phyloP scores from a whole-genome alignment of 2,888 invertebrate species.

The Dermolepida albohirtum region DNA sequence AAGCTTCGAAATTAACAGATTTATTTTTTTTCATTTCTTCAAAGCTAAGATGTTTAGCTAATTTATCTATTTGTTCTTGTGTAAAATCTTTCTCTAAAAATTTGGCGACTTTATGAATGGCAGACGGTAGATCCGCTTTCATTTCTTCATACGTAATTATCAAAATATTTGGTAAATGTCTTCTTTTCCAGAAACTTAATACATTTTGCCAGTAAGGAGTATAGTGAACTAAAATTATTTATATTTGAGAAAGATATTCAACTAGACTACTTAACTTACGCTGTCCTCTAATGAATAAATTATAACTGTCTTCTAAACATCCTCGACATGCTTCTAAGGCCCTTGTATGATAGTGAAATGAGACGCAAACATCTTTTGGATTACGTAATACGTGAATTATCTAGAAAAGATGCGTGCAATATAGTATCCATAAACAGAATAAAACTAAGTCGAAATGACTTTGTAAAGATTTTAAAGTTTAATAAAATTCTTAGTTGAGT shows the following conservation, averaged over 20 bases:
- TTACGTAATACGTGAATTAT: constrained; percentile 48
- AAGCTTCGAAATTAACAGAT: constrained; percentile 63
- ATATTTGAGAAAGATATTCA: background rate
- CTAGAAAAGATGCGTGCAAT: constrained; percentile 41
- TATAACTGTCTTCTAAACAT: constrained; percentile 27
- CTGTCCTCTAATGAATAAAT: constrained; percentile 63
- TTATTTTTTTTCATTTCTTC: constrained; percentile 67
- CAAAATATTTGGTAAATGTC: constrained; percentile 34
- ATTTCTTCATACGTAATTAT: constrained; percentile 44
- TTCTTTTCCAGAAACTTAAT: constrained; percentile 29
- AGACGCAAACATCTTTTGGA: constrained; percentile 47
- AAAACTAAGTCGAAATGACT: no score
- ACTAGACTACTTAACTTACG: constrained; percentile 60
- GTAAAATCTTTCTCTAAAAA: constrained; percentile 61
- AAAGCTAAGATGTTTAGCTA: constrained; percentile 66
- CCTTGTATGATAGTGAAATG: constrained; percentile 45
- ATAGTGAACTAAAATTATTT: constrained; percentile 8
- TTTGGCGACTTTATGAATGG: constrained; percentile 61
- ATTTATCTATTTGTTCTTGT: constrained; percentile 57
- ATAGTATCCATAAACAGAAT: no score
- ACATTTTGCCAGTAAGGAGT: constrained; percentile 37
- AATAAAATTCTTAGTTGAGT: no score
- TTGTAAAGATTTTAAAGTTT: no score
- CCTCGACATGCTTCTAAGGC: constrained; percentile 67
- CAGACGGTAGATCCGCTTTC: constrained; percentile 61